A percentile compares a stretch with the other conserved stretches of the same genome.
Conservation (phyloP, 2,113 vertebrate species). For the Platanista minor region DNA sequence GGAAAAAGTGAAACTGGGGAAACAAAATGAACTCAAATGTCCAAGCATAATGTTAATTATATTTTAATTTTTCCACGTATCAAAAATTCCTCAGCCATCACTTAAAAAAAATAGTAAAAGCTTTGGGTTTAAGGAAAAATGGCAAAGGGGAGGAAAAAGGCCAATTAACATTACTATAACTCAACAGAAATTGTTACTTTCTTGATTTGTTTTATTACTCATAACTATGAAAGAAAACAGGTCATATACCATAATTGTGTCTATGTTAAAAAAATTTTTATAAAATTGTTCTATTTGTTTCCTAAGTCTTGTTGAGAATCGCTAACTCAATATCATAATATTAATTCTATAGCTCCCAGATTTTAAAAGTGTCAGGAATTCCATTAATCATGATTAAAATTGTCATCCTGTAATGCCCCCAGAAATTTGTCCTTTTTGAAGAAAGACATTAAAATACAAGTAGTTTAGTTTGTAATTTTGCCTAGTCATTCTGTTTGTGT, state of each 20-base stretch:
- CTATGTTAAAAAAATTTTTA: background rate
- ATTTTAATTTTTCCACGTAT: background rate
- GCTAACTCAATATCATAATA: background rate
- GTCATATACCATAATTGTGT: background rate
- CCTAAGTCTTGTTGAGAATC: background rate
- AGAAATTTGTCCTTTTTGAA: background rate
- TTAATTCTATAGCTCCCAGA: background rate
- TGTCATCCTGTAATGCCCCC: background rate
- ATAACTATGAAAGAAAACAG: background rate
- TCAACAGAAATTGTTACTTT: background rate
- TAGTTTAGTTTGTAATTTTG: background rate
- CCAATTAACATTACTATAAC: background rate
- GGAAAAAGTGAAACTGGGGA: slow-evolving; percentile 1
- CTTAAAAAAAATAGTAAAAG: background rate
- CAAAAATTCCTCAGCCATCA: background rate
- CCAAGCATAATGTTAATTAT: background rate
- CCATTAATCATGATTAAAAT: background rate
- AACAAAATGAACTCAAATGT: background rate
- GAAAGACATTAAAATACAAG: background rate
- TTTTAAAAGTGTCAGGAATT: background rate
- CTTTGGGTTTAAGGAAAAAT: background rate
- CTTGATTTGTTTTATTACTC: background rate
- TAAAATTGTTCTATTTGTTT: background rate
- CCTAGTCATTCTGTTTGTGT: background rate
- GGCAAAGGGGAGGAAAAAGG: background rate